phyloP scores from a whole-genome alignment of 2,113 vertebrate genomes.

The Todiramphus chloris region DNA sequence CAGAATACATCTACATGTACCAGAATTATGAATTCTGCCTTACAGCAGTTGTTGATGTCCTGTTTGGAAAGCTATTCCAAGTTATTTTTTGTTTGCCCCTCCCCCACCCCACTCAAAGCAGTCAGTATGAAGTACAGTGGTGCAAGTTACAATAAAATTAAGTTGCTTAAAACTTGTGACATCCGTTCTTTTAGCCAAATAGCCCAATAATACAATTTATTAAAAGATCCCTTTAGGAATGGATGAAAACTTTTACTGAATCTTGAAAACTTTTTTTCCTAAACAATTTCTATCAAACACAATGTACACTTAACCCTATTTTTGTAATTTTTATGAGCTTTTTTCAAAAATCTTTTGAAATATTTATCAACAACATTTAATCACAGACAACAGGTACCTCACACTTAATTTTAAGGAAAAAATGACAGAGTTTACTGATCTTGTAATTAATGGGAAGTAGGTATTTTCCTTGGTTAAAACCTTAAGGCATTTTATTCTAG shows the following conservation, averaged over 20 bases:
- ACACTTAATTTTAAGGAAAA: not conserved
- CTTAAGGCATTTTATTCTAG: not conserved
- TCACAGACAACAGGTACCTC: not conserved
- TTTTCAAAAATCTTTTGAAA: not conserved
- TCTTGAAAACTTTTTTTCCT: not conserved
- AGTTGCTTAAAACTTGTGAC: not conserved
- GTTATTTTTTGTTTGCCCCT: not conserved
- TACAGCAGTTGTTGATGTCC: not conserved
- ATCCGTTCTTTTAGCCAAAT: not conserved
- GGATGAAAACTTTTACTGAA: not conserved
- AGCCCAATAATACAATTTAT: not conserved
- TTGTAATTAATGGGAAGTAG: not conserved
- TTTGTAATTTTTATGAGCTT: not conserved
- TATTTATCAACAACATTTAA: not conserved
- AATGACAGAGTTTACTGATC: not conserved
- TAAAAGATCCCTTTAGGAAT: not conserved
- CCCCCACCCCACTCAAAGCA: rapidly evolving
- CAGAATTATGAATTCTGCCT: not conserved
- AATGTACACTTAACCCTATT: not conserved
- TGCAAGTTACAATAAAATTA: not conserved
- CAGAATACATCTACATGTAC: rapidly evolving
- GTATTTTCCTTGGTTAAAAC: not conserved
- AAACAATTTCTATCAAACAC: not conserved
- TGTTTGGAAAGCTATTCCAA: not conserved
- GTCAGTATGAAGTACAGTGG: not conserved